These are phyloP conservation scores for Platyscapa corneri DNA, from an alignment of 1,140 invertebrate genomes.

Conservation along the genomic window DNA sequence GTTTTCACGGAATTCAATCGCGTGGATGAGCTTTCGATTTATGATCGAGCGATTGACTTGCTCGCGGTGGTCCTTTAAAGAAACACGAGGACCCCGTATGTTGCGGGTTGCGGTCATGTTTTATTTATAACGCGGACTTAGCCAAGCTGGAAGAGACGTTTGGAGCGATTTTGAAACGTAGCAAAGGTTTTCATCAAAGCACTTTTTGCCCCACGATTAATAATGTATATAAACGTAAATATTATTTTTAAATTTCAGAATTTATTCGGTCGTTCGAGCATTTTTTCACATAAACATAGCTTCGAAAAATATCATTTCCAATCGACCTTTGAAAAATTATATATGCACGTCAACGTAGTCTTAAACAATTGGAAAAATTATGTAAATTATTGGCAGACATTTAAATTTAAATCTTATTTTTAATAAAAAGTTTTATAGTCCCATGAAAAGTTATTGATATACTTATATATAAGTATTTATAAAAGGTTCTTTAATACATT, in stretches of 20 bases:
- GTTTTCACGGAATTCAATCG: conserved; percentile 47
- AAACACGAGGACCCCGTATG: conserved; percentile 4
- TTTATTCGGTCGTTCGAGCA: neutral
- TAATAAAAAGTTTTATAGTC: no score
- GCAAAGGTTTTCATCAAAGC: neutral
- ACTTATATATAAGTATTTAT: no score
- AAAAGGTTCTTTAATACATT: no score
- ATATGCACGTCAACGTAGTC: no score
- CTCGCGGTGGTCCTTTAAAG: conserved; percentile 17
- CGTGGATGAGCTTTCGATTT: conserved; percentile 50
- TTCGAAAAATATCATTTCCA: neutral
- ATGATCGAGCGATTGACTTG: conserved; percentile 38
- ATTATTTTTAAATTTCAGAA: neutral
- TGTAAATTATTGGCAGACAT: no score
- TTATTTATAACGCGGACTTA: conserved; percentile 41
- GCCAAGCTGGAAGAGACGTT: neutral
- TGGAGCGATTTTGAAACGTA: conserved; percentile 18
- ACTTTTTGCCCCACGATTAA: conserved; percentile 3
- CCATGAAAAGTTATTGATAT: no score
- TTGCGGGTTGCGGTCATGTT: conserved; percentile 21
- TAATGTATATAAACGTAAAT: conserved; percentile 1
- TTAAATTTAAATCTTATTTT: no score
- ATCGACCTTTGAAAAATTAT: no score
- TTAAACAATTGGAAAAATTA: no score
- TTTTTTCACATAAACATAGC: neutral